Conservation (phyloP, 2,113 vertebrate species). For the Cavia porcellus region DNA sequence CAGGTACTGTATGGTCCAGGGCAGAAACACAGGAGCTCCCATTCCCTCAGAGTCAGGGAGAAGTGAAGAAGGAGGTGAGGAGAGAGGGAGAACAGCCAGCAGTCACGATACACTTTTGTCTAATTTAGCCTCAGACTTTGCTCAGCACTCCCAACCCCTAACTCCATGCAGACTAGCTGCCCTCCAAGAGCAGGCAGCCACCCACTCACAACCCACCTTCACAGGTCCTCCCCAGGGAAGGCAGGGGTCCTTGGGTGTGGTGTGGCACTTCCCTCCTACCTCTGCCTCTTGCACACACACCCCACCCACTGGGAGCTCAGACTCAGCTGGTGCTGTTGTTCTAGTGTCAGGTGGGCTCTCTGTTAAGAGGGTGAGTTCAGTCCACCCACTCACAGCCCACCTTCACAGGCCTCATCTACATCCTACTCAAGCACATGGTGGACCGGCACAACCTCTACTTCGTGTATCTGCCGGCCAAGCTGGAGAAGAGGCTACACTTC, state of each 20-base stretch:
- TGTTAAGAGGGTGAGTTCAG: neutral
- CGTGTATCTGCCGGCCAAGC: constrained; percentile 93
- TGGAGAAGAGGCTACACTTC: constrained; percentile 94
- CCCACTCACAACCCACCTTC: neutral
- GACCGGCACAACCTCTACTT: constrained; percentile 98
- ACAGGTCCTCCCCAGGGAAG: constrained; percentile 85
- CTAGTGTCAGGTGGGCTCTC: neutral
- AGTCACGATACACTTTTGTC: neutral
- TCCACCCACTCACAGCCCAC: neutral
- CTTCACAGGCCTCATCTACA: constrained; percentile 94
- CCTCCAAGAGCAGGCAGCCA: neutral
- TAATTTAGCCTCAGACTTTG: rapidly evolving
- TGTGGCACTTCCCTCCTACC: neutral
- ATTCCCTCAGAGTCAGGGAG: neutral
- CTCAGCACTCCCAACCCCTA: neutral
- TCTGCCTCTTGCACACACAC: neutral
- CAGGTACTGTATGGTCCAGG: neutral
- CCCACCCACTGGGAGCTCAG: neutral
- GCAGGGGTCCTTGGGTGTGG: neutral
- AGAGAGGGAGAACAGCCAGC: too few species aligned
- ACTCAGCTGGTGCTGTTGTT: neutral
- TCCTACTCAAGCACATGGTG: constrained; percentile 95
- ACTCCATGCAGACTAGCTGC: rapidly evolving
- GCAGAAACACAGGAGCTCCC: neutral
- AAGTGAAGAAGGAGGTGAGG: too few species aligned